Evolutionary conservation across 64 coral and sea anemone species (phyloP).

Genomic region (Exaiptasia diaphana): DNA sequence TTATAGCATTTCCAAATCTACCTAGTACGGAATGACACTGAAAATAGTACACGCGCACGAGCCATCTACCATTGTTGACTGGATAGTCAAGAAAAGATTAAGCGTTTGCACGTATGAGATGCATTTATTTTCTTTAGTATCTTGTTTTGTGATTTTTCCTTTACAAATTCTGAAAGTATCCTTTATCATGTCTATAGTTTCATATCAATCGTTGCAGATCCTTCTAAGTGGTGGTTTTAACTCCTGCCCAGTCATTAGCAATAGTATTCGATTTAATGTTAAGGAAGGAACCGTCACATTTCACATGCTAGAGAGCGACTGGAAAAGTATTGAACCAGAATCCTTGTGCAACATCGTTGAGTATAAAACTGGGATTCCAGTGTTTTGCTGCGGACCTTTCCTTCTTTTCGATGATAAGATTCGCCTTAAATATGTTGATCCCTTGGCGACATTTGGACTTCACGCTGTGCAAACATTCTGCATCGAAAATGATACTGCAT

Average conservation of each 20-base stretch:
- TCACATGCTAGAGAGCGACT: conserved; percentile 40
- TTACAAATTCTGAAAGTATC: no score
- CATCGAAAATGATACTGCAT: neutral
- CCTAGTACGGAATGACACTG: no score
- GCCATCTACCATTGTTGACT: no score
- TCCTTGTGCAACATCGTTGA: neutral
- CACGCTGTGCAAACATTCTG: conserved; percentile 4
- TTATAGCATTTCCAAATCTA: no score
- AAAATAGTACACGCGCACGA: no score
- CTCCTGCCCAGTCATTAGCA: neutral
- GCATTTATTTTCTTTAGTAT: no score
- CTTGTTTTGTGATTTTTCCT: no score
- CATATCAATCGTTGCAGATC: no score
- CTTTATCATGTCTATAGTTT: no score
- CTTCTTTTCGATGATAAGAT: neutral
- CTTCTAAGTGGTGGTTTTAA: conserved; percentile 6
- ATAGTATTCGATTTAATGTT: conserved; percentile 43
- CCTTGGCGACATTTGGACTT: conserved; percentile 25
- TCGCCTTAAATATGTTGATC: neutral
- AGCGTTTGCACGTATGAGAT: no score
- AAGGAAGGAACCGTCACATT: neutral
- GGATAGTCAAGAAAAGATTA: no score
- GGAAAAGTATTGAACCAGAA: neutral
- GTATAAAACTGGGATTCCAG: neutral
- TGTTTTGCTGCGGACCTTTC: neutral